Percentiles rank a stretch among this genome's conserved stretches.
Evolutionary conservation across 2,797 vertebrate genomes (phyloP).

Genomic region (Sandelia bainsii): DNA sequence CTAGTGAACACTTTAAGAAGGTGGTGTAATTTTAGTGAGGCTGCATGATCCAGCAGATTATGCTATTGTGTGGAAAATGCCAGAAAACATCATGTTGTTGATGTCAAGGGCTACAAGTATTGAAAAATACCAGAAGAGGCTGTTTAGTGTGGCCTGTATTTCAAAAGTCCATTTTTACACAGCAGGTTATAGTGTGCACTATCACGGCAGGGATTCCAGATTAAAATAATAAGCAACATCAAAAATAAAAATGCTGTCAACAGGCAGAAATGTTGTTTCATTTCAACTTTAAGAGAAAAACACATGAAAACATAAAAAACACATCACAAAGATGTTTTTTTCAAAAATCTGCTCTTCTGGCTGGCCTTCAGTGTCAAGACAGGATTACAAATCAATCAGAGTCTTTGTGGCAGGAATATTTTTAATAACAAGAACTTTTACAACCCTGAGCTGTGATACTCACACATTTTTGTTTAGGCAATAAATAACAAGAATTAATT

Average conservation of each 20-base stretch:
- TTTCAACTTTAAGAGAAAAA: background rate
- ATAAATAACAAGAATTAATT: conserved; percentile 27
- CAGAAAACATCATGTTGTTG: conserved; percentile 17
- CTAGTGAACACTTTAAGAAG: conserved; percentile 58
- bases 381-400: conserved; percentile 13
- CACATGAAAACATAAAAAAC: too few species aligned
- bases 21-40: conserved; percentile 4
- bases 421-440: conserved; percentile 26
- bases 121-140: conserved; percentile 9
- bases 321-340: background rate
- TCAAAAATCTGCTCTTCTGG: background rate
- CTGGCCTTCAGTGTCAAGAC: conserved; percentile 19
- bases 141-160: background rate
- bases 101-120: conserved; percentile 1
- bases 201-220: background rate
- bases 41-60: conserved; percentile 39
- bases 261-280: background rate
- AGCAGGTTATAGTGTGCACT: background rate
- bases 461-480: conserved; percentile 25
- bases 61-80: conserved; percentile 51
- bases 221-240: background rate
- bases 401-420: conserved; percentile 28
- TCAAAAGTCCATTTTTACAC: conserved; percentile 4
- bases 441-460: conserved; percentile 11
- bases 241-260: background rate